A percentile compares a stretch with the other conserved stretches of the same genome.
These are phyloP conservation scores for Sinocyclocheilus maitianheensis DNA, from an alignment of 2,113 vertebrate genomes.

Conservation along the genomic window DNA sequence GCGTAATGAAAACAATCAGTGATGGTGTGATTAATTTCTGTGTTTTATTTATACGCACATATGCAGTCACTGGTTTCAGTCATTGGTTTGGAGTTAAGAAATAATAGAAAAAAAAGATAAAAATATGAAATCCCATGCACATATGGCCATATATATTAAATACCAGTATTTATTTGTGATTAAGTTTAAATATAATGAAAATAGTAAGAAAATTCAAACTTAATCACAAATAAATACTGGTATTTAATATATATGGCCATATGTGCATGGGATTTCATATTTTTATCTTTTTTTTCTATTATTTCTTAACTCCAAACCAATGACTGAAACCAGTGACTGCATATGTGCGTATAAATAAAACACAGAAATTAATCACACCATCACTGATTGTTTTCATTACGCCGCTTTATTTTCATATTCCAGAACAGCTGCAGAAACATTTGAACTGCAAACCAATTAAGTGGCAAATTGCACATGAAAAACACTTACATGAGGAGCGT, in stretches of 20 bases:
- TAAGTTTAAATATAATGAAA: neutral
- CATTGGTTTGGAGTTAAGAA: neutral
- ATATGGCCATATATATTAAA: neutral
- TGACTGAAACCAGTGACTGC: neutral
- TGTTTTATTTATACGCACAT: neutral
- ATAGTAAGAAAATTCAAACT: neutral
- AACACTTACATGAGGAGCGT: neutral
- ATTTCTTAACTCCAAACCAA: neutral
- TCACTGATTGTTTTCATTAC: constrained; percentile 17
- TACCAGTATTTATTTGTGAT: neutral
- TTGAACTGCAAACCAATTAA: constrained; percentile 9
- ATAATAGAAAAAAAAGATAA: neutral
- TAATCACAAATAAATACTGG: neutral
- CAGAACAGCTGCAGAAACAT: constrained; percentile 30
- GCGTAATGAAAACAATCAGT: constrained; percentile 9
- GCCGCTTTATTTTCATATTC: constrained; percentile 22
- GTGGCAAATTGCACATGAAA: neutral
- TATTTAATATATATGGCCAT: neutral
- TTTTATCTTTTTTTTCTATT: neutral
- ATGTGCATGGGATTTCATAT: neutral
- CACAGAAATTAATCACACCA: constrained; percentile 2
- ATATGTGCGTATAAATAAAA: neutral
- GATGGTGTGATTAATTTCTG: constrained; percentile 1
- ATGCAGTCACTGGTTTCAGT: neutral
- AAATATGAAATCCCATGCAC: neutral